Evolutionary conservation across 2,888 invertebrate species (phyloP).

Genomic region (Tricholauxania praeusta): DNA sequence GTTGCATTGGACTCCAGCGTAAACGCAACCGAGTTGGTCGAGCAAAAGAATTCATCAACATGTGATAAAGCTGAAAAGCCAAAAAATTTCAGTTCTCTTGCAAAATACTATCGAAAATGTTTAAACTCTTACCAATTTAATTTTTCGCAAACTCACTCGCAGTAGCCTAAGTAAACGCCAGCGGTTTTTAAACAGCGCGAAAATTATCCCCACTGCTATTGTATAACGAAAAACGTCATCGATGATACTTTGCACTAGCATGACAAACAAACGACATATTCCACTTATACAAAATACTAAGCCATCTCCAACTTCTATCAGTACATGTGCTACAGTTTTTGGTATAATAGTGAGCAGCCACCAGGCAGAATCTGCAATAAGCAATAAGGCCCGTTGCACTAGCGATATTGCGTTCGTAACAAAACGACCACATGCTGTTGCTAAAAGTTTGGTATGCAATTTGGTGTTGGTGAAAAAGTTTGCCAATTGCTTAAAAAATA

Average conservation of each 20-base stretch:
- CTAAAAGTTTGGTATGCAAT: conserved; percentile 47
- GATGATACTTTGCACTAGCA: conserved; percentile 38
- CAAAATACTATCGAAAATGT: neutral
- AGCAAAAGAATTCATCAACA: neutral
- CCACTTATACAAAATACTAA: conserved; percentile 44
- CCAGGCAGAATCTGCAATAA: conserved; percentile 50
- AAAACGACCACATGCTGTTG: conserved; percentile 43
- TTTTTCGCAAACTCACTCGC: conserved; percentile 2
- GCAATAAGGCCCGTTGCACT: conserved; percentile 44
- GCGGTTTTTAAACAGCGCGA: conserved; percentile 43
- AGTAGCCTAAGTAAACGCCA: conserved; percentile 26
- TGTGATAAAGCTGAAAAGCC: neutral
- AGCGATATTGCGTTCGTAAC: conserved; percentile 40
- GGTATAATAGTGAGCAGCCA: conserved; percentile 49
- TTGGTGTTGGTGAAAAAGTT: conserved; percentile 47
- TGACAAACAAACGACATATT: conserved; percentile 13
- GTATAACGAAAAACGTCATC: conserved; percentile 51
- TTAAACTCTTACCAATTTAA: conserved; percentile 33
- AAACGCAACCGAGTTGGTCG: neutral
- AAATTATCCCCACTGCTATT: conserved; percentile 43
- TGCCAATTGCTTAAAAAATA: conserved; percentile 43
- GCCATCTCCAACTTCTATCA: conserved; percentile 44
- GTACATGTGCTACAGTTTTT: conserved; percentile 33
- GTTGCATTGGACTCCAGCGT: neutral
- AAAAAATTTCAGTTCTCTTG: neutral